phyloP scores from a whole-genome alignment of 2,113 vertebrate species.

The Leptobrachium leishanense region DNA sequence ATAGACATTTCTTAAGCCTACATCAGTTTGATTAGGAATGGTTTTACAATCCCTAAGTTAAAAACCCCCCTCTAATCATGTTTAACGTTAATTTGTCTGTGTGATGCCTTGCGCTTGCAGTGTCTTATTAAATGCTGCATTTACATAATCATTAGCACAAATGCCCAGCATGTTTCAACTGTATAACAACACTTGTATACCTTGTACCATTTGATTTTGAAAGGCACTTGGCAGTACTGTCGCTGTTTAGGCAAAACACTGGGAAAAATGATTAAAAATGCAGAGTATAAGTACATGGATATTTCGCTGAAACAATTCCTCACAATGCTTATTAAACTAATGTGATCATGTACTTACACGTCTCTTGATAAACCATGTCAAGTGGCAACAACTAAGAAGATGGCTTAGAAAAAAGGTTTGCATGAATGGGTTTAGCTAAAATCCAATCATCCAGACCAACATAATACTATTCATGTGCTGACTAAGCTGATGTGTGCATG shows the following conservation, averaged over 20 bases:
- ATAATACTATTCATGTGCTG: slow-evolving; percentile 8
- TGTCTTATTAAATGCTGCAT: slow-evolving; percentile 13
- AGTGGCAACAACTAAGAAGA: slow-evolving; percentile 21
- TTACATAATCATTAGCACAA: slow-evolving; percentile 25
- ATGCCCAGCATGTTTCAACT: slow-evolving; percentile 14
- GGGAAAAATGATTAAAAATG: slow-evolving; percentile 12
- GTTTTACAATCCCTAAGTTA: neutral
- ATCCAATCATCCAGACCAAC: neutral
- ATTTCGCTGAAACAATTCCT: slow-evolving; percentile 14
- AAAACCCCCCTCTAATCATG: neutral
- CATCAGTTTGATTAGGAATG: neutral
- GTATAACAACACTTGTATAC: neutral
- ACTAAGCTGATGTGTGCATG: slow-evolving; percentile 5
- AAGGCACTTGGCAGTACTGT: slow-evolving; percentile 4
- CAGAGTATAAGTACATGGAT: slow-evolving; percentile 3
- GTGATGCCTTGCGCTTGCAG: slow-evolving; percentile 4
- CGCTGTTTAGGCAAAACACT: slow-evolving; percentile 10
- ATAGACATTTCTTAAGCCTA: neutral
- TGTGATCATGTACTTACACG: slow-evolving; percentile 21
- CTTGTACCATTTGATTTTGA: slow-evolving; percentile 6
- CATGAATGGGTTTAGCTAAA: slow-evolving; percentile 21
- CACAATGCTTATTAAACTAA: slow-evolving; percentile 8
- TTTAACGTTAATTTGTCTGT: slow-evolving; percentile 6
- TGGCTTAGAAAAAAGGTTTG: slow-evolving; percentile 7
- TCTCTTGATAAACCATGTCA: slow-evolving; percentile 21